Base-by-base conservation (phyloP, 2,888 invertebrate genomes). In the Rhimphoctona megacephalus region DNA sequence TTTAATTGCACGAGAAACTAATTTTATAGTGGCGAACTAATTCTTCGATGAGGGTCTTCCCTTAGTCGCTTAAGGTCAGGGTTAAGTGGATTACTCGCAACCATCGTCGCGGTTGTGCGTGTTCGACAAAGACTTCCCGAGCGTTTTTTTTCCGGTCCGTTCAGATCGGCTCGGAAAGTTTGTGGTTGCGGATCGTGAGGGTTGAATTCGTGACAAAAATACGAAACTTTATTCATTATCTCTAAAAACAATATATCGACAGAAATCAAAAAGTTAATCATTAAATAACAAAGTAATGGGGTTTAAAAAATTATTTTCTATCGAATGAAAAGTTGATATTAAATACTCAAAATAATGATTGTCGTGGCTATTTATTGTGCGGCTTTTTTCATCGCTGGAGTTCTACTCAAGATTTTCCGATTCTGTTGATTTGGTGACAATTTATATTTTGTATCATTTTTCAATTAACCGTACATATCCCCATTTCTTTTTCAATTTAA, bases 321-420 rank as follows among this genome's bases (percentile, higher is more conserved):
- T 19, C 4, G 3, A 19, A 33, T 9, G 9, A n/a, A 43, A 39
- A 43, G 49, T 30, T 17, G n/a, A 70, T 49, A 49, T 46, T 25
- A 2, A n/a, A 36, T 7, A 25, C 7, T 25, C 33, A 25, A 30
- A 33, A 87, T 83, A 76, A 94, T 94, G 94, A 93, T 94, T 85
- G 92, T 93, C 88, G 94, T 94, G 64, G 94, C 94, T 22, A 94
- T 94, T 79, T 94, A 94, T 86, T 94, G 94, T 86, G 92, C 91
- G 81, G 93, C 93, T 36, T 94, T 94, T 85, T 89, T 94, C 90
- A 92, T 94, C 64, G 92, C 92, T 61, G 94, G 93, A 17, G 89
- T 94, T 54, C 89, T 94, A 1, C 87, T 94, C 39, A 93, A 92
- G 89, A 92, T 94, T 78, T 93, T 94, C 81, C 90, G 91, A 76